Base-by-base conservation (phyloP, 2,113 vertebrate species). In the Plectropomus leopardus region DNA sequence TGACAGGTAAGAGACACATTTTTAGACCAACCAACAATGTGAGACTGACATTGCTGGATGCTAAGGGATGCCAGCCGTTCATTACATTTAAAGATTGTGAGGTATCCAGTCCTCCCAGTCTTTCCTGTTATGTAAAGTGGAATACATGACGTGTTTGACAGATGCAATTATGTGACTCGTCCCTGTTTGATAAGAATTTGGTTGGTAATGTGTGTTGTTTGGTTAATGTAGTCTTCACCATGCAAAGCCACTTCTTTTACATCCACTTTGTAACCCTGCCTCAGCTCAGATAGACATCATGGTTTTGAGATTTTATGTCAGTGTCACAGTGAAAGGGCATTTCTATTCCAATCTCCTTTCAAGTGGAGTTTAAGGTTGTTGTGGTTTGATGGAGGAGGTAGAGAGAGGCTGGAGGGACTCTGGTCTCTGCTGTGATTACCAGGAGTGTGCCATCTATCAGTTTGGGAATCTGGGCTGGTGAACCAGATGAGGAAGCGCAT, bases 11-110 rank as follows among this genome's bases (percentile, higher is more conserved):
- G 26, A 28, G 50, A 70, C 60, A 47, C 67, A 36, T 89, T 87
- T 91, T 64, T 85, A 84, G 23, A 60, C 74, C 67, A 53, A 15
- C 86, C 82, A 86, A 72, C 72, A 80, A 32, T 83, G 85, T 11
- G 32, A 89, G 51, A 68, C 32, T 73, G 71, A 75, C 1, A 10
- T 23, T 2, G 26, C 21, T 70, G 30, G 32, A 65, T 68, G 63
- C 51, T 30, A 53, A 44, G 34, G 28, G 72, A 70, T 34, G 57
- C 72, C 72, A 74, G 72, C 48, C 23, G 65, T 85, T 83, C 44
- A 72, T 84, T 68, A 57, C 79, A 63, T 54, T 60, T 83, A 72
- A 60, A 79, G 53, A 54, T 32, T 71, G 73, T 53, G 69, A 68
- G 55, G 34, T 68, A 57, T 55, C 36, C 23, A 1, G 17, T 48